Evolutionary conservation across 2,797 vertebrate genomes (phyloP).

Genomic region (Phoeniculus purpureus): DNA sequence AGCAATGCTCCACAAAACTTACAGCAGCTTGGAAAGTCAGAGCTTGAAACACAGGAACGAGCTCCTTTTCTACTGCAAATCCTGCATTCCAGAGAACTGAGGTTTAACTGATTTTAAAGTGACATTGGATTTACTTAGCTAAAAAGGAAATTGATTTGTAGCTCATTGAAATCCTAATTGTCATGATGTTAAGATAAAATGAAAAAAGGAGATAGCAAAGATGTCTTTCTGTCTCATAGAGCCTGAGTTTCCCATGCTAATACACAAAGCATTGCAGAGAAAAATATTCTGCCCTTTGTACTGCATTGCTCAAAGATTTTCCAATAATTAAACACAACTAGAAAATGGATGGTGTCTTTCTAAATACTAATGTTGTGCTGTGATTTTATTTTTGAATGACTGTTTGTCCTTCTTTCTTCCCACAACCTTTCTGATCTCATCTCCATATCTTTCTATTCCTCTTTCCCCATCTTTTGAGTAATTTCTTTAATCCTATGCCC

Average conservation of each 20-base stretch:
- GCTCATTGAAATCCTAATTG: neutral
- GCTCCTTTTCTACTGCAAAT: neutral
- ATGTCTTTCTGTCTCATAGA: neutral
- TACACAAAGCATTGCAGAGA: neutral
- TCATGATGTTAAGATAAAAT: neutral
- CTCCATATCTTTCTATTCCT: neutral
- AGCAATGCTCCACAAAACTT: neutral
- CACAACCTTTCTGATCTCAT: neutral
- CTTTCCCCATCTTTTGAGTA: neutral
- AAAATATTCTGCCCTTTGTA: neutral
- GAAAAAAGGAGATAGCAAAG: neutral
- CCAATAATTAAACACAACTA: neutral
- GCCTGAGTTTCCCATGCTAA: neutral
- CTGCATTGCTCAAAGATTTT: neutral
- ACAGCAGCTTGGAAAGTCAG: neutral
- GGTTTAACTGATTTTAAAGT: neutral
- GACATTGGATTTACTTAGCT: neutral
- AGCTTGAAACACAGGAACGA: neutral
- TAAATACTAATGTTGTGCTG: neutral
- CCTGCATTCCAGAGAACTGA: neutral
- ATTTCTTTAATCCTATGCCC: constrained; percentile 24
- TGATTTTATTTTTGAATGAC: neutral
- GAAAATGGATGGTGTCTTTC: neutral
- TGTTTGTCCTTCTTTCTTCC: neutral
- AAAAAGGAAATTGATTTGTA: neutral